Conservation (phyloP, 1,140 invertebrate species). For the Euura lappo region DNA sequence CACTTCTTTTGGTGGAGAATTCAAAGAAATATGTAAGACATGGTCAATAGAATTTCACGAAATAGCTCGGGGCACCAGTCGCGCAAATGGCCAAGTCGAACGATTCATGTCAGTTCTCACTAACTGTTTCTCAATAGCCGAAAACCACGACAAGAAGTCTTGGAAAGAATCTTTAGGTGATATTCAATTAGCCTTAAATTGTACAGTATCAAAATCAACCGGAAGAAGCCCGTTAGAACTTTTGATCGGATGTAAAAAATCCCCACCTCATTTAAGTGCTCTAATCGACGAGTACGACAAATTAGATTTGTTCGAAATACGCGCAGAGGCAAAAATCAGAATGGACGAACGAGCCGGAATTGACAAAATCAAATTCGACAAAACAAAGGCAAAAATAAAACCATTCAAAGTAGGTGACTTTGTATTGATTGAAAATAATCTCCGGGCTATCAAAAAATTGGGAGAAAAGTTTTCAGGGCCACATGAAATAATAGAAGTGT, state of each 20-base stretch:
- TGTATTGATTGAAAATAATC: constrained; percentile 43
- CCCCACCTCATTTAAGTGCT: no score
- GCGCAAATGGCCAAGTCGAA: constrained; percentile 35
- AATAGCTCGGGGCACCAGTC: constrained; percentile 18
- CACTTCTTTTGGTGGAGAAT: constrained; percentile 39
- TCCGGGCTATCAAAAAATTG: constrained; percentile 43
- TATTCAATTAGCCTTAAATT: no score
- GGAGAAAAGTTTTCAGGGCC: no score
- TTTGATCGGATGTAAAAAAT: no score
- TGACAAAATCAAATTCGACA: constrained; percentile 42
- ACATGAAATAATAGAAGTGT: constrained; percentile 38
- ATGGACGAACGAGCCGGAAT: constrained; percentile 22
- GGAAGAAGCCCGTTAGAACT: no score
- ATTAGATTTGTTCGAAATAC: no score
- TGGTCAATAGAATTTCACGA: constrained; percentile 25
- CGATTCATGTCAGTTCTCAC: constrained; percentile 41
- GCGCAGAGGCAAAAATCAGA: background rate
- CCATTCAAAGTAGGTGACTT: constrained; percentile 42
- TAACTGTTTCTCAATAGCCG: constrained; percentile 38
- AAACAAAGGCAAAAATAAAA: constrained; percentile 36
- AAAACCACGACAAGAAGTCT: constrained; percentile 42
- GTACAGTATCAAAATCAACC: no score
- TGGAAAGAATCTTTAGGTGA: no score
- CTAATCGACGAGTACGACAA: no score
- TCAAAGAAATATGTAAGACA: constrained; percentile 37